Evolutionary conservation across 2,888 invertebrate species (phyloP), one percentile per base, ranked within the genome.

Genomic region (Caenorhabditis sp.): DNA sequence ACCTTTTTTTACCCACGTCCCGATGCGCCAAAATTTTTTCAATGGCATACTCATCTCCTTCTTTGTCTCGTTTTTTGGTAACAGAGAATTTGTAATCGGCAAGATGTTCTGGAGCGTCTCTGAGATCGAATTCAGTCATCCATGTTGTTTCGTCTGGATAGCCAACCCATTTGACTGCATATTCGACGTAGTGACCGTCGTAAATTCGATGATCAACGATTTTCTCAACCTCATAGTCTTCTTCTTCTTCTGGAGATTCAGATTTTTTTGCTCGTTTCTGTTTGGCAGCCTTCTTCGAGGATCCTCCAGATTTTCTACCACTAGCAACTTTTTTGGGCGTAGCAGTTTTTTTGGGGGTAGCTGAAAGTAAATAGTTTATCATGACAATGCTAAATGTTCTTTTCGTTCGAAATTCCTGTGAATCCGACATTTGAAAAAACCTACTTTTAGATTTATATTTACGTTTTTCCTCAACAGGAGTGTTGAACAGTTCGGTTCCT

Each of bases 11-110:
- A 0, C 57, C 26, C 2, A 57, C 37, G 17, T 62, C 50, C 0
- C 71, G 63, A 8, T 71, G 71, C 27, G 71, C 27, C 8, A 71
- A 4, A 19, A 71, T 63, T 26, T 71, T 62, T 12, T 71, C 58
- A 19, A 71, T 66, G 17, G 14, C 24, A 23, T 51, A 71, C 0
- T 51, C 66, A 43, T 43, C 14, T 21, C 54, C 50, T 0, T 54
- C 17, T 0, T 66, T 23, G 19, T 71, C 71, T 6, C n/a, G 23
- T 53, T 67, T 62, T 0, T 63, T 51, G 17, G 71, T 71, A 1
- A 67, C 58, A 3, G 37, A 51, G 8, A 23, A 55, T 27, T 71
- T 71, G 19, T 67, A 71, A 1, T 31, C 63, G 10, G 31, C 26
- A 1, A 71, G 55, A 17, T 67, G 10, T 17, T 61, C 4, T 17